Percentiles rank a stretch among this genome's conserved stretches.
Conservation (phyloP, 2,113 vertebrate genomes). For the Hemichromis elongatus region DNA sequence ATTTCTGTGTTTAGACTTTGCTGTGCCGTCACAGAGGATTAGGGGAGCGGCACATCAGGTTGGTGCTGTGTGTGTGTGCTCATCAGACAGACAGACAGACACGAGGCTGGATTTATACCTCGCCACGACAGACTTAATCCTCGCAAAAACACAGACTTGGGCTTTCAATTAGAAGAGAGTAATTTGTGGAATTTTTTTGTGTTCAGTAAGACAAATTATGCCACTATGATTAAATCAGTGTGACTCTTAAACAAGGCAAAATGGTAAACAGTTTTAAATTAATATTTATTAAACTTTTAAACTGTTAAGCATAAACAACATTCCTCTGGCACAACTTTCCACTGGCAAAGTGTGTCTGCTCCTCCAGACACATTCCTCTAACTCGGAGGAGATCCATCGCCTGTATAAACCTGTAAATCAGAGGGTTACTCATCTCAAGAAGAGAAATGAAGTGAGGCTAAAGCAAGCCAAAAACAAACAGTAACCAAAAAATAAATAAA, state of each 20-base stretch:
- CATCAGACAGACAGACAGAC: slow-evolving; percentile 36
- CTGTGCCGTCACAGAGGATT: slow-evolving; percentile 50
- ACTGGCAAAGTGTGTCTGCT: slow-evolving; percentile 8
- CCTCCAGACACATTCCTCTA: slow-evolving; percentile 23
- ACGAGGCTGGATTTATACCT: slow-evolving; percentile 50
- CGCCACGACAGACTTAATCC: slow-evolving; percentile 40
- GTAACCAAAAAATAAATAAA: not conserved
- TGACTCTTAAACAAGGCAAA: not conserved
- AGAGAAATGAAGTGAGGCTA: not conserved
- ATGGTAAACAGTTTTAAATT: slow-evolving; percentile 48
- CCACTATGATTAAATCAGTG: not conserved
- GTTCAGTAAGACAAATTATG: slow-evolving; percentile 25
- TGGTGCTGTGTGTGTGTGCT: slow-evolving; percentile 19
- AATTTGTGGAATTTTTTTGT: slow-evolving; percentile 10
- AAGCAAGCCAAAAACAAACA: not conserved
- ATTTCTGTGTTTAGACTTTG: slow-evolving; percentile 35
- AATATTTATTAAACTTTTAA: slow-evolving; percentile 59
- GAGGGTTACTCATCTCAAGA: not conserved
- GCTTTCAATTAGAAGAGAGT: slow-evolving; percentile 36
- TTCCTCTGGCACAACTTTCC: slow-evolving; percentile 37
- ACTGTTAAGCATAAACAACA: slow-evolving; percentile 56
- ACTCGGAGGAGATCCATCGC: not conserved
- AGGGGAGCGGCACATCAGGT: slow-evolving; percentile 31
- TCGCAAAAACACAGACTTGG: slow-evolving; percentile 12
- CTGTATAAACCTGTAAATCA: not conserved